phyloP scores from a whole-genome alignment of 2,113 vertebrate genomes.

The Pao palembangensis region DNA sequence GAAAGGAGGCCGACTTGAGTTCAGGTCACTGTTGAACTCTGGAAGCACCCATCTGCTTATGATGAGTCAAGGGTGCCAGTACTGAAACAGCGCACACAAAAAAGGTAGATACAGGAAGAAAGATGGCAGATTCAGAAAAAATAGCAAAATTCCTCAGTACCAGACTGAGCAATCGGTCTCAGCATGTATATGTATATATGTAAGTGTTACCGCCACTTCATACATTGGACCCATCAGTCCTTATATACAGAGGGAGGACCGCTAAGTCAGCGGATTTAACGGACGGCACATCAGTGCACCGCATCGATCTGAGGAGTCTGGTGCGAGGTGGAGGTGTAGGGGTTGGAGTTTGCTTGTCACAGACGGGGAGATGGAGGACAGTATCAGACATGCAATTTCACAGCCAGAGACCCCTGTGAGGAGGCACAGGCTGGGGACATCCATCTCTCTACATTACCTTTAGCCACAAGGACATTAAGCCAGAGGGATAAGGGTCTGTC shows the following conservation, averaged over 20 bases:
- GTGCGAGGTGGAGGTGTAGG: constrained; percentile 9
- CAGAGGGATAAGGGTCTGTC: constrained; percentile 71
- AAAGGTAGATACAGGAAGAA: constrained; percentile 23
- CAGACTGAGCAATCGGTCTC: constrained; percentile 57
- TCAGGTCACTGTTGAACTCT: constrained; percentile 70
- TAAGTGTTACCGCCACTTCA: constrained; percentile 47
- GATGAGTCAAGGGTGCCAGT: constrained; percentile 63
- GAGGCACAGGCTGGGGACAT: constrained; percentile 65
- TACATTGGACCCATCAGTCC: constrained; percentile 59
- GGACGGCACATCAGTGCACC: constrained; percentile 62
- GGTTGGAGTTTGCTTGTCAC: constrained; percentile 61
- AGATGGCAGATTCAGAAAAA: constrained; percentile 45
- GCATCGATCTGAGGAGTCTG: constrained; percentile 67
- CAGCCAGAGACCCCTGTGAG: constrained; percentile 58
- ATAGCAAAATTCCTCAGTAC: constrained; percentile 47
- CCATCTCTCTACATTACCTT: constrained; percentile 75
- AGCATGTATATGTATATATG: constrained; percentile 16
- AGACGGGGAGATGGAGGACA: constrained; percentile 69
- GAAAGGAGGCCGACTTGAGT: constrained; percentile 45
- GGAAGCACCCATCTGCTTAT: constrained; percentile 71
- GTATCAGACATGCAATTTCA: constrained; percentile 76
- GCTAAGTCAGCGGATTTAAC: constrained; percentile 66
- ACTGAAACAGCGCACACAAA: constrained; percentile 18
- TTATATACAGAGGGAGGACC: constrained; percentile 58
- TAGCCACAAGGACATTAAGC: constrained; percentile 76